Conservation (phyloP, 2,797 vertebrate species). For the Poeciliopsis turneri region DNA sequence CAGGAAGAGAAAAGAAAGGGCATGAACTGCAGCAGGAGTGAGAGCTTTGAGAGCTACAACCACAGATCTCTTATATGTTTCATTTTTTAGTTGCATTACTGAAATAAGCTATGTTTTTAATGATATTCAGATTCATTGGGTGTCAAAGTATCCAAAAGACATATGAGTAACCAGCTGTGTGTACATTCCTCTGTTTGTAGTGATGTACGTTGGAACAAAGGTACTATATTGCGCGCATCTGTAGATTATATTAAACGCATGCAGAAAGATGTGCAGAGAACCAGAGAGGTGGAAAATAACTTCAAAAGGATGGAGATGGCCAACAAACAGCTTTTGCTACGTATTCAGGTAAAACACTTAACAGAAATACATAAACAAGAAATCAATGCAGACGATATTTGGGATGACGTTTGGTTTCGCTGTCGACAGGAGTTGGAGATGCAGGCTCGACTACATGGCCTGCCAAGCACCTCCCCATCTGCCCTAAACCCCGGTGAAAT, state of each 20-base stretch:
- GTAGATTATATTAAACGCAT: constrained; percentile 98
- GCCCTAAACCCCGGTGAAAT: constrained; percentile 85
- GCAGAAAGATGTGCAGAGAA: constrained; percentile 95
- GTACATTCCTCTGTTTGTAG: constrained; percentile 67
- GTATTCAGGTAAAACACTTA: constrained; percentile 87
- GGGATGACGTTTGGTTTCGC: not conserved
- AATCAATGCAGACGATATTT: not conserved
- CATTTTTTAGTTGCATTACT: not conserved
- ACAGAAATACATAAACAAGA: constrained; percentile 1
- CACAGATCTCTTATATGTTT: not conserved
- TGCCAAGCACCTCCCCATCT: constrained; percentile 88
- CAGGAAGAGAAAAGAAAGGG: not conserved
- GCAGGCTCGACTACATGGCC: constrained; percentile 92
- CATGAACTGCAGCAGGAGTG: not conserved
- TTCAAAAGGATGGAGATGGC: constrained; percentile 94
- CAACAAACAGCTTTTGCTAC: constrained; percentile 94
- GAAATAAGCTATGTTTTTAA: not conserved
- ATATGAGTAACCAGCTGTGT: constrained; percentile 16
- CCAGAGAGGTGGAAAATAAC: constrained; percentile 93
- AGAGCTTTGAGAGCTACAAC: not conserved
- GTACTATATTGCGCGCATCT: constrained; percentile 94
- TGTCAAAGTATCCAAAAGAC: not conserved
- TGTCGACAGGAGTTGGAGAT: constrained; percentile 92
- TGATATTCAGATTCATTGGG: not conserved
- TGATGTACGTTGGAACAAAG: constrained; percentile 99